Base-by-base conservation (phyloP, 2,113 vertebrate species). In the Mellivora capensis region DNA sequence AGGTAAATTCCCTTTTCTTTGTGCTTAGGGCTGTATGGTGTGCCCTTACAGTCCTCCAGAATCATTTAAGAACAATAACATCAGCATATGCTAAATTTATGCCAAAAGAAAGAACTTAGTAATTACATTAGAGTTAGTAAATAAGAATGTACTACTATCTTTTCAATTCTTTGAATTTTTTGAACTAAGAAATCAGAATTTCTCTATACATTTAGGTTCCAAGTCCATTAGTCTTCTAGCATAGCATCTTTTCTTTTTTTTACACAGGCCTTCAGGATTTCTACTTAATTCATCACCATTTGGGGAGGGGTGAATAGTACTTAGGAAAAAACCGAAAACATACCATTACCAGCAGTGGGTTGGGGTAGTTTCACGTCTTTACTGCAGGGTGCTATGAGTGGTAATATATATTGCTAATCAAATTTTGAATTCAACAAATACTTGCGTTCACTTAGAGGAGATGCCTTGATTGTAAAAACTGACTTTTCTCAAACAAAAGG, bases 1-100 rank as follows among this genome's bases (percentile, higher is more conserved):
- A 96, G 99, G 99, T 99, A 99, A 95, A 31, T 31, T 3, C 49
- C 25, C 6, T 54, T 15, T 47, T 71, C 9, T 87, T 52, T 20
- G 20, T 61, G 18, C n/a, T 31, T 57, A 42, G 13, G 42, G 21
- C 72, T 72, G 11, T 25, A 0, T 37, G 10, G 54, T 62, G 13
- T 18, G 0, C 61, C 37, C 29, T 25, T 57, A 39, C 39, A 27
- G 18, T 42, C 57, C 39, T 88, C 52, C 57, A 87, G 31, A 20
- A 44, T 67, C 20, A 34, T 23, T 69, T n/a, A 49, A 47, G 39
- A 54, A 62, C 44, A 84, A 6, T 59, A 37, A 8, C 64, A 86
- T 44, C 27, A 57, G 31, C 39, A 20, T 47, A 25, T 21, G 21
- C 80, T 76, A 96, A 47, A 13, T 81, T 90, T 39, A 69, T 15